phyloP scores from a whole-genome alignment of 2,113 vertebrate genomes.

The Pungitius pungitius region DNA sequence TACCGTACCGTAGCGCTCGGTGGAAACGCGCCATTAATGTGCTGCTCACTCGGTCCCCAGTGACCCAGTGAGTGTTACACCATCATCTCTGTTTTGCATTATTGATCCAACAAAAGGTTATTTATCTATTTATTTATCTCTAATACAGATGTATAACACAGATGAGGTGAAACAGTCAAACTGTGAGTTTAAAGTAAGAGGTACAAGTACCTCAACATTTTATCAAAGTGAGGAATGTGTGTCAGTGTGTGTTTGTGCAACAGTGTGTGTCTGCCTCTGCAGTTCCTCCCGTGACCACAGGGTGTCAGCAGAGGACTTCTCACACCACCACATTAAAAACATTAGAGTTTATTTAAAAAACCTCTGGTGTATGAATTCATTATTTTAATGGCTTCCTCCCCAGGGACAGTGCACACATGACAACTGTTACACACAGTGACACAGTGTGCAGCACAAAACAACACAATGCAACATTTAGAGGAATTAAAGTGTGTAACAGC shows the following conservation, averaged over 20 bases:
- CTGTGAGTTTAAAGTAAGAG: neutral
- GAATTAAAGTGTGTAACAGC: too few species aligned
- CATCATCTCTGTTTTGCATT: neutral
- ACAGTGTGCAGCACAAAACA: too few species aligned
- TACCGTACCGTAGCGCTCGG: too few species aligned
- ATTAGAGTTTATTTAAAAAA: neutral
- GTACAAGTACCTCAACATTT: neutral
- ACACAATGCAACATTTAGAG: neutral
- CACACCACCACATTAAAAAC: neutral
- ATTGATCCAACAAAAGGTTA: neutral
- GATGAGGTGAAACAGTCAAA: neutral
- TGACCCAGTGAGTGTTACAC: neutral
- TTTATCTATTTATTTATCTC: neutral
- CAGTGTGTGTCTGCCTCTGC: conserved; percentile 3
- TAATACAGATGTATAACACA: neutral
- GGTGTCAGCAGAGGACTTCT: conserved; percentile 42
- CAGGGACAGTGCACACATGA: too few species aligned
- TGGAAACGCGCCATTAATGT: too few species aligned
- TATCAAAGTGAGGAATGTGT: too few species aligned
- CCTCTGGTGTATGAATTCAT: too few species aligned
- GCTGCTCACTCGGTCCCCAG: neutral
- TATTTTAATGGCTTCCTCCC: too few species aligned
- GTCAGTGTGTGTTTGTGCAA: neutral
- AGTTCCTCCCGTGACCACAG: conserved; percentile 35
- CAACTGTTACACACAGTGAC: too few species aligned